phyloP scores from a whole-genome alignment of 53 echinoderm and acorn worm species.

The Arbacia lixula region DNA sequence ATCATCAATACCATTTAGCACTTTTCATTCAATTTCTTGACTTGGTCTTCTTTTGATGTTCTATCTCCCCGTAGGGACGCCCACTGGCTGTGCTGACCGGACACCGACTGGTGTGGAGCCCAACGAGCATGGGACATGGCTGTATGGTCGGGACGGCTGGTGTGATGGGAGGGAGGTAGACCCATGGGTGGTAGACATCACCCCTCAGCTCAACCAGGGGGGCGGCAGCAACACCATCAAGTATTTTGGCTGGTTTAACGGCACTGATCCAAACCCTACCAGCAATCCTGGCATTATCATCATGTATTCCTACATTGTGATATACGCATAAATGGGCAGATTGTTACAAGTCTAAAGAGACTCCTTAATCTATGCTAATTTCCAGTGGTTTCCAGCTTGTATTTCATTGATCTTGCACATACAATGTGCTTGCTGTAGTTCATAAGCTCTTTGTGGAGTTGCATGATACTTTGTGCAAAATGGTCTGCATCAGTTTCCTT shows the following conservation, averaged over 20 bases:
- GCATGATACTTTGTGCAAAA: too few relatives aligned
- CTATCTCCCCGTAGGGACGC: constrained; percentile 74
- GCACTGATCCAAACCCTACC: constrained; percentile 79
- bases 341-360: too few relatives aligned
- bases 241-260: constrained; percentile 95
- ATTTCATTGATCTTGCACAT: too few relatives aligned
- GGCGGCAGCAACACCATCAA: constrained; percentile 54
- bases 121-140: constrained; percentile 94
- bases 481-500: too few relatives aligned
- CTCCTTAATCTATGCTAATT: too few relatives aligned
- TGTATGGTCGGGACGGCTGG: constrained; percentile 94
- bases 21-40: too few relatives aligned
- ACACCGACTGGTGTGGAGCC: constrained; percentile 83
- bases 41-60: too few relatives aligned
- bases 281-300: constrained; percentile 72
- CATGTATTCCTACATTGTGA: constrained; percentile 85
- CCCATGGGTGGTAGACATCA: constrained; percentile 85
- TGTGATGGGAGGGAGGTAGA: constrained; percentile 92
- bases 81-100: constrained; percentile 74
- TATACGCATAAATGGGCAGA: constrained; percentile 14
- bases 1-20: too few relatives aligned
- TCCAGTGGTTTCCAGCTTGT: too few relatives aligned
- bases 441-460: too few relatives aligned
- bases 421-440: too few relatives aligned
- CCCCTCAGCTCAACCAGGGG: constrained; percentile 49